A percentile compares a stretch with the other conserved stretches of the same genome.
phyloP scores from a whole-genome alignment of 2,113 vertebrate species.

The Chionis minor region DNA sequence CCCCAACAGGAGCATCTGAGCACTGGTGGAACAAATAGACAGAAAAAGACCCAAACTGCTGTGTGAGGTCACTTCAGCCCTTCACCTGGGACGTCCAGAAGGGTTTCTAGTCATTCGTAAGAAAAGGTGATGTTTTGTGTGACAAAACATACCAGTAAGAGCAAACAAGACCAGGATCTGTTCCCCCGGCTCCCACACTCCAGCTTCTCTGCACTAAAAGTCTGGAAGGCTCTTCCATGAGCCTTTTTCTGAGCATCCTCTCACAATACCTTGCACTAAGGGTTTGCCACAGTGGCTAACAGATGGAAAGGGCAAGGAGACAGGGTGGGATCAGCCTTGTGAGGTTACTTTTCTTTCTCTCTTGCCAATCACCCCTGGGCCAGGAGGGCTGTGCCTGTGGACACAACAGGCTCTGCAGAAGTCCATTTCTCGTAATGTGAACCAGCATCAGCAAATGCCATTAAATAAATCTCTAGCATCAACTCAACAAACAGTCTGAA shows the following conservation, averaged over 20 bases:
- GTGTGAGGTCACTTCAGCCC: neutral
- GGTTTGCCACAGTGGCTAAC: neutral
- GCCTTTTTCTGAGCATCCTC: neutral
- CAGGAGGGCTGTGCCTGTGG: neutral
- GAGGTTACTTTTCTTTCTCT: neutral
- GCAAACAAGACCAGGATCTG: neutral
- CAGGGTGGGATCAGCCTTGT: neutral
- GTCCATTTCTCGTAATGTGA: neutral
- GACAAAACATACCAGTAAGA: neutral
- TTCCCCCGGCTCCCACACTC: neutral
- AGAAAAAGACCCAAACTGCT: neutral
- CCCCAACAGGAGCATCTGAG: neutral
- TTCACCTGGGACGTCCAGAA: neutral
- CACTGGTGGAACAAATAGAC: neutral
- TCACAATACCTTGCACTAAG: neutral
- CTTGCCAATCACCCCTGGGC: neutral
- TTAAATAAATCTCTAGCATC: neutral
- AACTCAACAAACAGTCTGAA: neutral
- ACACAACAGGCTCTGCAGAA: accelerated
- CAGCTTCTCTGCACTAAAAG: neutral
- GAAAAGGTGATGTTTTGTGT: neutral
- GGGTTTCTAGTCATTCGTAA: neutral
- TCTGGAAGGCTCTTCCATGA: neutral
- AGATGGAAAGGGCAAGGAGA: neutral
- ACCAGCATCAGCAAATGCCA: neutral